A percentile compares a stretch with the other conserved stretches of the same genome.
phyloP scores from a whole-genome alignment of 2,797 vertebrate species.

The Falco naumanni region DNA sequence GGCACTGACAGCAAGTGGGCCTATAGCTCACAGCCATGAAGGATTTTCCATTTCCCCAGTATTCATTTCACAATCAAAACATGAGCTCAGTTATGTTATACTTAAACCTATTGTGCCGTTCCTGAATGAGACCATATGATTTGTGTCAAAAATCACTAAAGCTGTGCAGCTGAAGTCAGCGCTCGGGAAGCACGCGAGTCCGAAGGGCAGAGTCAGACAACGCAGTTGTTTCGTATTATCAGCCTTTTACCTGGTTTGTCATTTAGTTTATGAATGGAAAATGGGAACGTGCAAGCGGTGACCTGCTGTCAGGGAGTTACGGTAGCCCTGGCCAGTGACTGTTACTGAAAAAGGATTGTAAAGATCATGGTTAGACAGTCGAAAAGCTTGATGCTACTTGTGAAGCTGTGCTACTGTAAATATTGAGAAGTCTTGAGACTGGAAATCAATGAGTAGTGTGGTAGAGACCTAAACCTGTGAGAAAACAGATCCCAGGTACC shows the following conservation, averaged over 20 bases:
- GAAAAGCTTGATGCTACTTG: background rate
- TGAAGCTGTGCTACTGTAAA: background rate
- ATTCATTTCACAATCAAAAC: background rate
- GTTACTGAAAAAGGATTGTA: background rate
- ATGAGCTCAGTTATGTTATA: background rate
- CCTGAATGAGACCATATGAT: background rate
- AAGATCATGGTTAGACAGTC: background rate
- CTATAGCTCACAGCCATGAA: background rate
- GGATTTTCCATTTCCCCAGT: background rate
- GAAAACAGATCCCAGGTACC: background rate
- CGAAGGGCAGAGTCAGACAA: background rate
- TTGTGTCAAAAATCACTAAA: background rate
- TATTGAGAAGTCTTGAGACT: background rate
- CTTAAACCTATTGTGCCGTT: background rate
- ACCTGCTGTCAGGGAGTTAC: background rate
- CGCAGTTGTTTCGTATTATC: accelerated
- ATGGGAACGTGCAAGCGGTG: background rate
- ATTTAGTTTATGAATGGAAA: background rate
- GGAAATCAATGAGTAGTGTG: background rate
- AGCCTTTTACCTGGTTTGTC: background rate
- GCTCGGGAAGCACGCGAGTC: accelerated
- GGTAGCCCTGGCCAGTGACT: background rate
- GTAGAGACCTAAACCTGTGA: background rate
- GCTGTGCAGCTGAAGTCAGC: background rate
- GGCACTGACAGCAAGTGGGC: background rate